Conservation (phyloP, 2,888 invertebrate species). For the Dendrolimus pini region DNA sequence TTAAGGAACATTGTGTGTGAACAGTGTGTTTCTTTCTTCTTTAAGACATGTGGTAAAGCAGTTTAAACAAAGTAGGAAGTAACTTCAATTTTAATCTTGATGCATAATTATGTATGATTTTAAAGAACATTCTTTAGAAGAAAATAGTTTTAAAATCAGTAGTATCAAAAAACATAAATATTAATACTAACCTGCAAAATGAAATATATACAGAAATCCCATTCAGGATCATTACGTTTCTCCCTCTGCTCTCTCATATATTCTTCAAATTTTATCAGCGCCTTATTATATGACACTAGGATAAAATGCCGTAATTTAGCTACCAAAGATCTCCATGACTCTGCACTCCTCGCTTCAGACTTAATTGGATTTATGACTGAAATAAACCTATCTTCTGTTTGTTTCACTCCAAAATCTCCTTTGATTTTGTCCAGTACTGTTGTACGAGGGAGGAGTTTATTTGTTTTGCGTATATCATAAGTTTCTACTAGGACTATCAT, state of each 20-base stretch:
- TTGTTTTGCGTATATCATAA: slow-evolving; percentile 92
- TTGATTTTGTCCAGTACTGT: slow-evolving; percentile 97
- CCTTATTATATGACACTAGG: slow-evolving; percentile 90
- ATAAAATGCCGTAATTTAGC: slow-evolving; percentile 89
- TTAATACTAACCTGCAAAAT: slow-evolving; percentile 83
- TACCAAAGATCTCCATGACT: slow-evolving; percentile 92
- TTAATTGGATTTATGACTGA: slow-evolving; percentile 94
- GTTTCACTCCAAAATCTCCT: slow-evolving; percentile 94
- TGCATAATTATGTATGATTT: no score
- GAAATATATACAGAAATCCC: slow-evolving; percentile 97
- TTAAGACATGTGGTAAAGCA: no score
- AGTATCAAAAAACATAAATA: no score
- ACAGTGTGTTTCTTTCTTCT: no score
- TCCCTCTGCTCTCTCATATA: slow-evolving; percentile 93
- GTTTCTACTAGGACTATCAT: slow-evolving; percentile 95
- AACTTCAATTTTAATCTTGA: no score
- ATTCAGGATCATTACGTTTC: slow-evolving; percentile 90
- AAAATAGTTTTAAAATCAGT: no score
- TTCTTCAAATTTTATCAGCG: slow-evolving; percentile 91
- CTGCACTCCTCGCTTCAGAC: slow-evolving; percentile 91
- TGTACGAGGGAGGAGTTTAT: slow-evolving; percentile 92
- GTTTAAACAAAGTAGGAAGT: no score
- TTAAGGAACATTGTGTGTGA: no score
- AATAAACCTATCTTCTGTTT: slow-evolving; percentile 88
- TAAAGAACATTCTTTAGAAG: no score